Percentiles rank a stretch among this genome's conserved stretches.
Conservation (phyloP, 2,888 invertebrate species). For the Pegoplata infirma region DNA sequence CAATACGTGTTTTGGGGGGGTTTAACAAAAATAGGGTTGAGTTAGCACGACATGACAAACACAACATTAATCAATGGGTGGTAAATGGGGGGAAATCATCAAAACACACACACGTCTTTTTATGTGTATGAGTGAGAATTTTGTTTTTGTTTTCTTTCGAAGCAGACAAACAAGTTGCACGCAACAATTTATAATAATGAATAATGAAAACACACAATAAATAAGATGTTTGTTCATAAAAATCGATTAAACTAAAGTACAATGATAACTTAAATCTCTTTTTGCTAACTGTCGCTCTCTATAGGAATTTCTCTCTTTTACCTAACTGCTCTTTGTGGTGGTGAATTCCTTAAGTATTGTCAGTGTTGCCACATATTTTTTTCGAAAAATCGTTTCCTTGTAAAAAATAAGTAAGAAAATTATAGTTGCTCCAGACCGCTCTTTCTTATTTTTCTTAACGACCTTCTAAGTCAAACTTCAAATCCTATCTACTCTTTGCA, state of each 20-base stretch:
- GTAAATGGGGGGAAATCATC: neutral
- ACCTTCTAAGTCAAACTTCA: too few relatives aligned
- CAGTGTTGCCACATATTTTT: too few relatives aligned
- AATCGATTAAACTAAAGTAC: constrained; percentile 25
- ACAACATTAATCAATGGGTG: neutral
- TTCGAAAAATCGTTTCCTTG: too few relatives aligned
- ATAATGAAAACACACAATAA: neutral
- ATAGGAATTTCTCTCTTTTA: too few relatives aligned
- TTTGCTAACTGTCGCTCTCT: neutral
- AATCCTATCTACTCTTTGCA: too few relatives aligned
- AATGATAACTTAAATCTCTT: neutral
- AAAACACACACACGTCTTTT: neutral
- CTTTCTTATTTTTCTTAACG: too few relatives aligned
- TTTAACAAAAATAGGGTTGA: constrained; percentile 47
- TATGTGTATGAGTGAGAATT: neutral
- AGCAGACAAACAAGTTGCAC: constrained; percentile 36
- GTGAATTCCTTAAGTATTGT: constrained; percentile 1
- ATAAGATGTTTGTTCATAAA: constrained; percentile 7
- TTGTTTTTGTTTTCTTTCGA: neutral
- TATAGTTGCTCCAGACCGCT: too few relatives aligned
- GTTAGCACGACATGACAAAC: constrained; percentile 35
- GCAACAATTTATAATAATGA: constrained; percentile 30
- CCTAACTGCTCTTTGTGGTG: neutral
- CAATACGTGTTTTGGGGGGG: neutral
- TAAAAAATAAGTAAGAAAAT: too few relatives aligned